A percentile compares a stretch with the other conserved stretches of the same genome.
These are phyloP conservation scores for Fringilla coelebs DNA, from an alignment of 2,797 vertebrate species.

Conservation along the genomic window DNA sequence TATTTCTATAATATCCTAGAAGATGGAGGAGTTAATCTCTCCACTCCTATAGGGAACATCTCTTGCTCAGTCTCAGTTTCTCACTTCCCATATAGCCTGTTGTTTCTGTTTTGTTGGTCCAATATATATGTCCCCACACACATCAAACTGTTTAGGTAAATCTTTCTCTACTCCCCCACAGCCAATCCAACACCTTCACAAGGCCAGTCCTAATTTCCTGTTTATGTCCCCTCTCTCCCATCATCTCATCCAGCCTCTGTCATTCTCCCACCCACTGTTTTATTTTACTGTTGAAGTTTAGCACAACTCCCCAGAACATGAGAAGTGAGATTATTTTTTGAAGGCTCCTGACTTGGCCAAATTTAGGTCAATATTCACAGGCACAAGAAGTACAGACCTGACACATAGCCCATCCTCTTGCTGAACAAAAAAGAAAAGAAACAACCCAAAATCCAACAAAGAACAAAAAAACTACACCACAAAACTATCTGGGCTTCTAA, in stretches of 20 bases:
- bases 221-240: background rate
- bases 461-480: background rate
- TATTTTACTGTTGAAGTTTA: background rate
- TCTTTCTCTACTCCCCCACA: background rate
- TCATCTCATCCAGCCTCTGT: background rate
- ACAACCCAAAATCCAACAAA: background rate
- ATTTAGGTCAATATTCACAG: constrained; percentile 35
- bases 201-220: constrained; percentile 23
- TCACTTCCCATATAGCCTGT: background rate
- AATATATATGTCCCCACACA: background rate
- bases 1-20: background rate
- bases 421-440: background rate
- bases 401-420: background rate
- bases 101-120: background rate
- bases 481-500: background rate
- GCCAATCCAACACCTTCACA: background rate
- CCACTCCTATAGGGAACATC: background rate
- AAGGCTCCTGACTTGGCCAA: constrained; percentile 11
- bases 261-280: constrained; percentile 14
- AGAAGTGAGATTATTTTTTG: background rate
- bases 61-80: constrained; percentile 1
- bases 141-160: background rate
- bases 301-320: background rate
- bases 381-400: background rate
- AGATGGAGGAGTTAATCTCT: background rate